phyloP scores from a whole-genome alignment of 2,888 invertebrate genomes.

The Phengaris alcon region DNA sequence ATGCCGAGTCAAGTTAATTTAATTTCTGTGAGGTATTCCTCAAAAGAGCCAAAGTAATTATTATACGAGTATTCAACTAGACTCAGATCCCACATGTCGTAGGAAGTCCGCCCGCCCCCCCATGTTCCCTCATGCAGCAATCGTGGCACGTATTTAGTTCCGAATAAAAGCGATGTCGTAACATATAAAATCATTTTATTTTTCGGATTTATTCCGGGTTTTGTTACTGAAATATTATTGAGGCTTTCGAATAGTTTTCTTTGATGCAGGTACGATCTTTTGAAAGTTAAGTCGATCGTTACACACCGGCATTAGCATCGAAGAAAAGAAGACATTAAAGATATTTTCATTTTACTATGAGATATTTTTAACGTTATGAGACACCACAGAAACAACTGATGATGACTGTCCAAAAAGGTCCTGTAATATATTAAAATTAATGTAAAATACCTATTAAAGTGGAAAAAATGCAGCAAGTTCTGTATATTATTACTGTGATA shows the following conservation, averaged over 20 bases:
- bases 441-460: too few species aligned
- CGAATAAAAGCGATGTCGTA: slow-evolving; percentile 27
- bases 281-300: background rate
- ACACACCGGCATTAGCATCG: background rate
- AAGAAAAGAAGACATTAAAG: background rate
- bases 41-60: background rate
- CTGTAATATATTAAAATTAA: too few species aligned
- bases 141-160: slow-evolving; percentile 18
- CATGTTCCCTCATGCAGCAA: slow-evolving; percentile 4
- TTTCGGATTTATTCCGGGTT: slow-evolving; percentile 8
- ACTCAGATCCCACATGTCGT: slow-evolving; percentile 4
- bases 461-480: too few species aligned
- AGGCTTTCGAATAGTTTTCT: background rate
- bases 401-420: too few species aligned
- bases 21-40: too few species aligned
- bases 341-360: background rate
- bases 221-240: background rate
- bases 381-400: too few species aligned
- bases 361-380: too few species aligned
- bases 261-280: slow-evolving; percentile 6
- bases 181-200: slow-evolving; percentile 27
- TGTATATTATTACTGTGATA: too few species aligned
- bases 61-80: slow-evolving; percentile 5
- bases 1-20: too few species aligned
- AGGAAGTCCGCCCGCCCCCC: background rate